Percentiles rank a stretch among this genome's conserved stretches.
phyloP scores from a whole-genome alignment of 2,797 vertebrate genomes.

The Catamblyrhynchus diadema region DNA sequence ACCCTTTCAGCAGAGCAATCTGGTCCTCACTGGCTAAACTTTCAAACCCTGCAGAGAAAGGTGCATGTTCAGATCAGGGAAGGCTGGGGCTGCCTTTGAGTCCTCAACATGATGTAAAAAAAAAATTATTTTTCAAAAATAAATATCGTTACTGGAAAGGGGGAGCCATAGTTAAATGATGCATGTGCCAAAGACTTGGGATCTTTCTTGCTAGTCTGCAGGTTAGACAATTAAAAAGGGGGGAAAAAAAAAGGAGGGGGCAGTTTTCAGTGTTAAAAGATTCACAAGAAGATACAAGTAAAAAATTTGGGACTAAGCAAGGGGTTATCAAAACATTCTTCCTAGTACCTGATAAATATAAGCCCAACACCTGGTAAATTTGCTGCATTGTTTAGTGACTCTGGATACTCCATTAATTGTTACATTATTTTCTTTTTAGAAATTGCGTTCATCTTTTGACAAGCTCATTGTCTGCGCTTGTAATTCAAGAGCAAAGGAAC shows the following conservation, averaged over 20 bases:
- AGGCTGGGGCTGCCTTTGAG: neutral
- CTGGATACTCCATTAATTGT: neutral
- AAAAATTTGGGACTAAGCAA: neutral
- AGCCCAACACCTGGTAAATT: neutral
- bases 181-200: neutral
- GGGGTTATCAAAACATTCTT: neutral
- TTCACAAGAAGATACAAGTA: neutral
- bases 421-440: neutral
- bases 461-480: neutral
- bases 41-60: constrained; percentile 84
- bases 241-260: rapidly evolving
- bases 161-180: neutral
- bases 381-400: neutral
- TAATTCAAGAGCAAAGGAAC: neutral
- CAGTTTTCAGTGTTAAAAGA: neutral
- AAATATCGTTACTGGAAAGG: neutral
- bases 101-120: neutral
- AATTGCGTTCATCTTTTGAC: neutral
- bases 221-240: neutral
- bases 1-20: constrained; percentile 83
- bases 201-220: neutral
- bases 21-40: constrained; percentile 88
- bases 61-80: neutral
- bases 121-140: neutral
- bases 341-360: neutral